Evolutionary conservation across 2,888 invertebrate genomes (phyloP).

Genomic region (Hoplodrina blanda): DNA sequence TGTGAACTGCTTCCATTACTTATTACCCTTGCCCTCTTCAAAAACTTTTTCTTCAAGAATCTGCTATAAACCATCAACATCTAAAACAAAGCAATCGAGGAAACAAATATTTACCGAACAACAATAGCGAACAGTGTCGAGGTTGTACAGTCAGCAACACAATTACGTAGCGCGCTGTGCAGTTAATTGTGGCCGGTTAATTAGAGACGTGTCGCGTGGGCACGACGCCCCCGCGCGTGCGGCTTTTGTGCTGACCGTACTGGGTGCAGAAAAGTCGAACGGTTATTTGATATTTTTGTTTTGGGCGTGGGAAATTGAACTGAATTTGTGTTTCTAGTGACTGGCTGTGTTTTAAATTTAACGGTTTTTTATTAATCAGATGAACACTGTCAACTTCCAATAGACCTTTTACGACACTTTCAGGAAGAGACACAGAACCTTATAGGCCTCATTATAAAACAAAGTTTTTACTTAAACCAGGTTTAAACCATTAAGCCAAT

Average conservation of each 20-base stretch:
- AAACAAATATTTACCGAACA: conserved; percentile 56
- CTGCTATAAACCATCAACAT: neutral
- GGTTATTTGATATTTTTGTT: neutral
- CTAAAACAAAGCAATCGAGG: conserved; percentile 43
- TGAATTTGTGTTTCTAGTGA: no score
- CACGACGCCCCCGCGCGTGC: conserved; percentile 76
- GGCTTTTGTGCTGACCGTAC: conserved; percentile 58
- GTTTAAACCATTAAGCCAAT: no score
- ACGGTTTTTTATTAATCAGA: no score
- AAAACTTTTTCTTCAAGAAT: neutral
- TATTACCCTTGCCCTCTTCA: no score
- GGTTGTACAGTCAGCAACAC: conserved; percentile 74
- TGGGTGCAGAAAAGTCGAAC: conserved; percentile 33
- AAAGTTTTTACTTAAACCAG: no score
- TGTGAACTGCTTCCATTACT: no score
- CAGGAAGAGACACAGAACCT: no score
- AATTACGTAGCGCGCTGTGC: conserved; percentile 73
- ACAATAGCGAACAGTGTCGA: conserved; percentile 60
- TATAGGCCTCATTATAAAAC: no score
- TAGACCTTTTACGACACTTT: no score
- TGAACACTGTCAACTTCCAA: no score
- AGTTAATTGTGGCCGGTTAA: conserved; percentile 86
- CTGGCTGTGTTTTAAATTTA: no score
- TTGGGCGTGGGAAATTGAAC: neutral
- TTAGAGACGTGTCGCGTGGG: conserved; percentile 86